phyloP scores from a whole-genome alignment of 2,113 vertebrate species.

The Solea solea region DNA sequence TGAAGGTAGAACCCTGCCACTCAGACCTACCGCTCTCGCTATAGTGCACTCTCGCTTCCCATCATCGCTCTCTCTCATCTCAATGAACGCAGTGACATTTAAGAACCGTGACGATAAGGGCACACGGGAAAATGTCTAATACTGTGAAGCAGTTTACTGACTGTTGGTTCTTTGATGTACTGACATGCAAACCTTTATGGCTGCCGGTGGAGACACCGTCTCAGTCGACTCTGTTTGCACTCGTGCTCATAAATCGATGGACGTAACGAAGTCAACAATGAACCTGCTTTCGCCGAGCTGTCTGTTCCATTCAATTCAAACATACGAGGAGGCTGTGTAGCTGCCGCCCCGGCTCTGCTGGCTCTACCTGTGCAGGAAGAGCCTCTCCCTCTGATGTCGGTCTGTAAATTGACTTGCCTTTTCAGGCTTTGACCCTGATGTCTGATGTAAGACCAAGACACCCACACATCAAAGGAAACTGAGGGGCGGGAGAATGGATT shows the following conservation, averaged over 20 bases:
- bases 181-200: constrained; percentile 63
- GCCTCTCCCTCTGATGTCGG: constrained; percentile 74
- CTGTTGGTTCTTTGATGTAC: constrained; percentile 75
- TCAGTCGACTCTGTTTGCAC: constrained; percentile 59
- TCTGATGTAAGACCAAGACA: constrained; percentile 85
- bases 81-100: constrained; percentile 64
- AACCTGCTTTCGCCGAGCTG: constrained; percentile 64
- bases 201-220: constrained; percentile 53
- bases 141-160: constrained; percentile 70
- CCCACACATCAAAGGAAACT: constrained; percentile 81
- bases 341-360: constrained; percentile 36
- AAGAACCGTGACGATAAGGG: constrained; percentile 72
- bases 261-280: constrained; percentile 63
- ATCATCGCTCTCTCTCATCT: constrained; percentile 43
- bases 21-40: constrained; percentile 26
- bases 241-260: constrained; percentile 60
- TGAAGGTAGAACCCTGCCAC: constrained; percentile 26
- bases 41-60: constrained; percentile 36
- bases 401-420: constrained; percentile 82
- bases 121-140: constrained; percentile 67
- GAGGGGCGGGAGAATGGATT: constrained; percentile 71
- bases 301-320: constrained; percentile 72
- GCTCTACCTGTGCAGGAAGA: constrained; percentile 67
- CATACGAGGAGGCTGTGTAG: constrained; percentile 58
- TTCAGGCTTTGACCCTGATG: constrained; percentile 82